phyloP scores from a whole-genome alignment of 2,888 invertebrate species.

The Campoletis raptor region DNA sequence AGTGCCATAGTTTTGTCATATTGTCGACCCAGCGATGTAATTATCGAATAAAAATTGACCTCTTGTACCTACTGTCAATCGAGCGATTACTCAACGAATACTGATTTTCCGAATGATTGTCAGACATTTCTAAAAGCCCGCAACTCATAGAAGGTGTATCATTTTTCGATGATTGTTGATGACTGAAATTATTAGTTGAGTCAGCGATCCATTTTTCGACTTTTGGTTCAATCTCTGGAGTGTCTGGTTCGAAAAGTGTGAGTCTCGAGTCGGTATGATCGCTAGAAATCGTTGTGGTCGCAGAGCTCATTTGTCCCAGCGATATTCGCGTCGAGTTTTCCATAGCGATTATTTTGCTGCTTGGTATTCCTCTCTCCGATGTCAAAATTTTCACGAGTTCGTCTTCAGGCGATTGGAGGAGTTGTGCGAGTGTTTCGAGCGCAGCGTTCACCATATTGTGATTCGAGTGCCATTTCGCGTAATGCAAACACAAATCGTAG shows the following conservation, averaged over 20 bases:
- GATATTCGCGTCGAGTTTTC: conserved; percentile 62
- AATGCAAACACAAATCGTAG: conserved; percentile 91
- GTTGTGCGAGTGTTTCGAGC: conserved; percentile 89
- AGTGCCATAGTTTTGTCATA: neutral
- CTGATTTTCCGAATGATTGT: conserved; percentile 76
- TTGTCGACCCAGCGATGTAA: neutral
- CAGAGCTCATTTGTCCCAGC: conserved; percentile 72
- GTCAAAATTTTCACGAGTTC: conserved; percentile 84
- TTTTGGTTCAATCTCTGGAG: conserved; percentile 78
- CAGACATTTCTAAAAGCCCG: conserved; percentile 74
- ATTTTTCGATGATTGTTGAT: conserved; percentile 60
- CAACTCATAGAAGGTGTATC: conserved; percentile 33
- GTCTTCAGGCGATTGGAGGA: conserved; percentile 86
- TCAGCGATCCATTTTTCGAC: conserved; percentile 80
- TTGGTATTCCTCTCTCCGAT: conserved; percentile 84
- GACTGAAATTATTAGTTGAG: conserved; percentile 70
- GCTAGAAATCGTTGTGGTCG: conserved; percentile 75
- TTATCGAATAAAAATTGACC: conserved; percentile 35
- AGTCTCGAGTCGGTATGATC: conserved; percentile 74
- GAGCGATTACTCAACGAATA: conserved; percentile 77
- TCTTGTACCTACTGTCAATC: conserved; percentile 76
- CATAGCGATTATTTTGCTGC: conserved; percentile 74
- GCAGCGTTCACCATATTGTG: conserved; percentile 96
- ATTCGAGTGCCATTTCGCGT: conserved; percentile 89
- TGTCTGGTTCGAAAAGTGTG: conserved; percentile 77